phyloP scores from a whole-genome alignment of 2,888 invertebrate species.

The Yponomeuta sedellus region DNA sequence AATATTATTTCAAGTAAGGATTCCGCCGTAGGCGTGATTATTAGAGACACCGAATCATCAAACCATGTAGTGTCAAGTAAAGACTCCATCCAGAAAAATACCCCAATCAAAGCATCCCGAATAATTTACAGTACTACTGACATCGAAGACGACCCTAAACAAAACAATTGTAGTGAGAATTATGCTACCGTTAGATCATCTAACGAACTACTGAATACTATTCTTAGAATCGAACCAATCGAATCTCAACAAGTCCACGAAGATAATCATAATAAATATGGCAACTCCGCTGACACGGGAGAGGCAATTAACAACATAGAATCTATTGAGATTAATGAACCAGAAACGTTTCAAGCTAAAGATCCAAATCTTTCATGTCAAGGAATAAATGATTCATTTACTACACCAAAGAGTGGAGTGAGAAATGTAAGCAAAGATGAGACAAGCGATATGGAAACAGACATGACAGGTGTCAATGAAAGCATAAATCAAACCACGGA shows the following conservation, averaged over 20 bases:
- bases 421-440: neutral
- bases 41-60: conserved; percentile 21
- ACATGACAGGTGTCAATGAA: neutral
- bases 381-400: neutral
- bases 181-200: conserved; percentile 11
- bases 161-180: conserved; percentile 2
- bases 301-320: neutral
- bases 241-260: conserved; percentile 17
- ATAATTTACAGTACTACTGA: conserved; percentile 9
- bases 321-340: neutral
- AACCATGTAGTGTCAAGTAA: neutral
- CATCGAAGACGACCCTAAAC: conserved; percentile 13
- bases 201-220: conserved; percentile 19
- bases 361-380: neutral
- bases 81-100: conserved; percentile 1
- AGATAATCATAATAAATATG: neutral
- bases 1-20: conserved; percentile 6
- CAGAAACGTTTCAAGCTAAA: neutral
- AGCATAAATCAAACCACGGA: too few relatives aligned
- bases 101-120: conserved; percentile 5
- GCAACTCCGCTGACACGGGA: neutral
- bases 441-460: neutral
- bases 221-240: conserved; percentile 20
- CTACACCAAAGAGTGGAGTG: neutral
- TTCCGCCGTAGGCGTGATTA: neutral